Base-by-base conservation (phyloP, 2,113 vertebrate genomes). In the Silurus asotus region DNA sequence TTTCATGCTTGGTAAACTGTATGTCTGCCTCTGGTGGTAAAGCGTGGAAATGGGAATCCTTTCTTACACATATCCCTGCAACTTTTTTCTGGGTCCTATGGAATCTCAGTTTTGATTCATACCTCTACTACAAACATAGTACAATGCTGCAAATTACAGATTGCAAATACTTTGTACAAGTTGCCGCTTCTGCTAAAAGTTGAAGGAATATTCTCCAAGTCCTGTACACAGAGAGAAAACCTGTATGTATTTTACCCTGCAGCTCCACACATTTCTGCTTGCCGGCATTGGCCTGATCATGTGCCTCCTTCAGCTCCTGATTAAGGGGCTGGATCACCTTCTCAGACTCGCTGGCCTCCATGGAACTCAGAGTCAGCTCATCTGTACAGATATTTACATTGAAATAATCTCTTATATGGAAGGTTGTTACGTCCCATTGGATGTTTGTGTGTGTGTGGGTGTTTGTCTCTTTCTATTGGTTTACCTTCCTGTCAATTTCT, bases 241-340 rank as follows among this genome's bases (percentile, higher is more conserved):
- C 55, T 49, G 37, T 19, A 0, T 0, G 3, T n/a, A 28, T 1
- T 94, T 93, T 96, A 99, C 98, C 97, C 96, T 98, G 96, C 88
- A 99, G 95, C 93, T 99, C 97, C 91, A 95, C 94, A 95, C 94
- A 97, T 94, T 96, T 98, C 93, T 96, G 96, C 92, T 96, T 97
- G 94, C 96, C 97, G 78, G 92, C 92, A 88, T 95, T 97, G 91
- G 96, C 97, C 89, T 95, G 93, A 89, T 98, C 97, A 94, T 96
- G 97, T 87, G 96, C 97, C 91, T 97, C 96, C 86, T 94, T 91
- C 87, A 99, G 94, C 87, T 99, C 97, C 89, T 96, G 96, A 88
- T 96, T 97, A 92, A 99, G 94, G 8, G 93, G 95, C 92, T 98
- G 96, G 93, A 97, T 97, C 37, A 37, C 37, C 37, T 37, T 37